Evolutionary conservation across 2,888 invertebrate species (phyloP).

Genomic region (Unio delphinus): DNA sequence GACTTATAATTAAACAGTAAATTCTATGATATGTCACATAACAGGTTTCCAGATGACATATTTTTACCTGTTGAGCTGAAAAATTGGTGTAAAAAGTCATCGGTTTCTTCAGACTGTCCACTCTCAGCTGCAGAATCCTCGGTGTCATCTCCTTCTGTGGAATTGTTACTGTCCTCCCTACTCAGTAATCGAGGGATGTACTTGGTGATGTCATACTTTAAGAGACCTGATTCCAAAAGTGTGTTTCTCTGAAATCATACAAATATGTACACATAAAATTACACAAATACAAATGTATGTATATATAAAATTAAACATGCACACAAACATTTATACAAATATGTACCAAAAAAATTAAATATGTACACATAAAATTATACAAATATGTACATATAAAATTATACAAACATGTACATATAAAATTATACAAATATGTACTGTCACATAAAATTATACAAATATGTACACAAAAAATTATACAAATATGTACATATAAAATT

Average conservation of each 20-base stretch:
- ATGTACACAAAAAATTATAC: too few species aligned
- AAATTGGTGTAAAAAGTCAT: slow-evolving; percentile 24
- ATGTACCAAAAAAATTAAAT: too few species aligned
- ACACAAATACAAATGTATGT: not conserved
- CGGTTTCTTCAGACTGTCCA: slow-evolving; percentile 3
- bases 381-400: too few species aligned
- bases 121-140: not conserved
- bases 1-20: too few species aligned
- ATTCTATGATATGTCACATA: too few species aligned
- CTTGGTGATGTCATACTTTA: slow-evolving; percentile 51
- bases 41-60: too few species aligned
- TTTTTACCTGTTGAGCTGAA: slow-evolving; percentile 20
- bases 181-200: slow-evolving; percentile 47
- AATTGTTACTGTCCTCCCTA: slow-evolving; percentile 26
- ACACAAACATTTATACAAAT: too few species aligned
- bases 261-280: slow-evolving; percentile 1
- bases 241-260: slow-evolving; percentile 55
- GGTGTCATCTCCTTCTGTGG: slow-evolving; percentile 22
- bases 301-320: too few species aligned
- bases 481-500: too few species aligned
- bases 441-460: too few species aligned
- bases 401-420: too few species aligned
- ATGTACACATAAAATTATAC: not conserved
- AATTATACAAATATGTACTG: too few species aligned
- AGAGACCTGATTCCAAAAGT: slow-evolving; percentile 56